Percentiles rank a stretch among this genome's conserved stretches.
Conservation (phyloP, 2,113 vertebrate genomes). For the Toxotes chatareus region DNA sequence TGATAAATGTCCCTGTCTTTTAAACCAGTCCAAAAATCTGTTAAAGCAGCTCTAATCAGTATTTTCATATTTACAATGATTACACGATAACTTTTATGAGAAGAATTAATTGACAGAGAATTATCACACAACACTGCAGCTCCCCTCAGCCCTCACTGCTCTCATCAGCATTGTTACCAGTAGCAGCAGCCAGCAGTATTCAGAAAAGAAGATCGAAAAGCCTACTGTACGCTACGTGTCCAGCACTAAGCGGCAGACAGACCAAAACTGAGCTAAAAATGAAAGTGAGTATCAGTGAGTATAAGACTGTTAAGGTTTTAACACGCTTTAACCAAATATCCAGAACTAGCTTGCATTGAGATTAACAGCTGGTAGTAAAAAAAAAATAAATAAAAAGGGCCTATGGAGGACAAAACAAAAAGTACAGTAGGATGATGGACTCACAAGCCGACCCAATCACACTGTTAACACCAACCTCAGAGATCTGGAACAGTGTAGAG, state of each 20-base stretch:
- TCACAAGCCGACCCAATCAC: too few species aligned
- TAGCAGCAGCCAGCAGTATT: too few species aligned
- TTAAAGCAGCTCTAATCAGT: background rate
- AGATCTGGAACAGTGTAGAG: background rate
- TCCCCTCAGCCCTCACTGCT: background rate
- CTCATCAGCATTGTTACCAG: too few species aligned
- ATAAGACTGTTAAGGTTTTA: too few species aligned
- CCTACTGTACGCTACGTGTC: too few species aligned
- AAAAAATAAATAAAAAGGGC: background rate
- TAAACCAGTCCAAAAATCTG: background rate
- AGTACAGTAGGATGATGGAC: too few species aligned
- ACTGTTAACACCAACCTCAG: background rate
- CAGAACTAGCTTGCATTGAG: background rate
- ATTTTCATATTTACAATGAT: background rate
- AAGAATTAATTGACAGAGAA: background rate
- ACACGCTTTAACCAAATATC: background rate
- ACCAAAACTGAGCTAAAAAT: too few species aligned
- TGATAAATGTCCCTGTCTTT: background rate
- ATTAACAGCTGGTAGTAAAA: background rate
- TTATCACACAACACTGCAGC: background rate
- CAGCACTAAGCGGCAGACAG: too few species aligned
- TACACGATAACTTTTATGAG: background rate
- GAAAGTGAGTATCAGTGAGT: too few species aligned
- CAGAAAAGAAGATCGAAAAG: background rate
- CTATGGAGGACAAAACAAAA: too few species aligned